Base-by-base conservation (phyloP, 2,888 invertebrate genomes). In the Hypsopygia costalis region DNA sequence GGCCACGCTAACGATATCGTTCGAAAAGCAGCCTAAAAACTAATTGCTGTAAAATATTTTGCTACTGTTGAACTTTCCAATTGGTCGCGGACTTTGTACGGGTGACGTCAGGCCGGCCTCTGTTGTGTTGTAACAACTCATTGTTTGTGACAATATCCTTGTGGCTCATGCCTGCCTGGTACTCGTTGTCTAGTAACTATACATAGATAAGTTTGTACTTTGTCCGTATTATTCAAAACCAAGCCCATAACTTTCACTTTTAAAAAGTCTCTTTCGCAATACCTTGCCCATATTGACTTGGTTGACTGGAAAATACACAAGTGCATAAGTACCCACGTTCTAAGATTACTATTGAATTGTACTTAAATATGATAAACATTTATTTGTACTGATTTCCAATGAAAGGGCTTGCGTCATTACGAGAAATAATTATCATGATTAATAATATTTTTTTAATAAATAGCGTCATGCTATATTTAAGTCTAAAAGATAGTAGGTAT, bases 41-140 rank as follows among this genome's bases (percentile, higher is more conserved):
- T 44, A 43, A 43, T 43, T 40, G 47, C 45, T 44, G 50, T 50
- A 51, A 54, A 56, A 55, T 52, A 42, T 56, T 53, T 56, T 54
- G 59, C 54, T 53, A 51, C 55, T 50, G 62, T 69, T 75, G 66
- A 67, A 73, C 76, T 77, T 76, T 73, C 75, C 73, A 77, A 76
- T 77, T 77, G 69, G 65, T 57, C 16, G 27, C 11, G 70, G 78
- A 81, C 78, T 81, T 70, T 62, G 73, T 46, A 67, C 73, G 40
- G 25, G 37, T 76, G 71, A 71, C 70, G 77, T 77, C 74, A 71
- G 36, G 41, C 47, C 50, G 62, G 55, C 57, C 63, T 57, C 61
- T 47, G 62, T 60, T 47, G 16, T 16, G 16, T 16, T 66, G 62
- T 47, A 48, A 44, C 47, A 36, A 25, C 39, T 39, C 32, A 38